Evolutionary conservation across 2,797 vertebrate genomes (phyloP).

Genomic region (Paramormyrops hopkinsi): DNA sequence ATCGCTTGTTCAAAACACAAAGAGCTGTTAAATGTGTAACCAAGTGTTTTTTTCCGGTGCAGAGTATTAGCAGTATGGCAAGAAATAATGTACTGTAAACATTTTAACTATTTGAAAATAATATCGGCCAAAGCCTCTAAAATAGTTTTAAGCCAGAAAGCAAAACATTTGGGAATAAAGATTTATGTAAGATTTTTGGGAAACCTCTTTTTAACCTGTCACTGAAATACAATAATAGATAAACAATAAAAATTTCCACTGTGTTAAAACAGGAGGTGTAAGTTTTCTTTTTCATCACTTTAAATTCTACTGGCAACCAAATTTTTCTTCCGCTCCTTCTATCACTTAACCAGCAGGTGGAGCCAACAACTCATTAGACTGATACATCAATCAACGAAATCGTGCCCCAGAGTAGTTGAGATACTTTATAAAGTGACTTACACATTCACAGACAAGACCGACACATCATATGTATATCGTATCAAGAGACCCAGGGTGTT

Average conservation of each 20-base stretch:
- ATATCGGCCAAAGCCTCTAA: not conserved
- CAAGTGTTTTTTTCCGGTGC: not conserved
- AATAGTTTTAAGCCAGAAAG: not conserved
- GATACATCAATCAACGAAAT: not conserved
- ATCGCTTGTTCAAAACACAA: not conserved
- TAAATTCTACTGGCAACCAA: not conserved
- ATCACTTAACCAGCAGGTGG: constrained; percentile 23
- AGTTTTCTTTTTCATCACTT: not conserved
- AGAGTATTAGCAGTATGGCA: not conserved
- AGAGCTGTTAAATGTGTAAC: not conserved
- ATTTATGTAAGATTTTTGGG: not conserved
- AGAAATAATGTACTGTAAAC: not conserved
- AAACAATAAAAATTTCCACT: not conserved
- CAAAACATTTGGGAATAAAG: not conserved
- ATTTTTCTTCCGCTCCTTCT: not conserved
- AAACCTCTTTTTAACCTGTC: not conserved
- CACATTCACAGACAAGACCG: not conserved
- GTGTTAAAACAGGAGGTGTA: not conserved
- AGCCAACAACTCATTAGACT: not conserved
- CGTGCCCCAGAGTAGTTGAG: not conserved
- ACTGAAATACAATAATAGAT: not conserved
- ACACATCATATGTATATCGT: not conserved
- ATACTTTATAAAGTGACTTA: not conserved
- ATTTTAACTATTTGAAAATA: not conserved
- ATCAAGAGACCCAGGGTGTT: not conserved